Percentiles rank a stretch among this genome's conserved stretches.
Conservation (phyloP, 2,113 vertebrate genomes). For the Albula glossodonta region DNA sequence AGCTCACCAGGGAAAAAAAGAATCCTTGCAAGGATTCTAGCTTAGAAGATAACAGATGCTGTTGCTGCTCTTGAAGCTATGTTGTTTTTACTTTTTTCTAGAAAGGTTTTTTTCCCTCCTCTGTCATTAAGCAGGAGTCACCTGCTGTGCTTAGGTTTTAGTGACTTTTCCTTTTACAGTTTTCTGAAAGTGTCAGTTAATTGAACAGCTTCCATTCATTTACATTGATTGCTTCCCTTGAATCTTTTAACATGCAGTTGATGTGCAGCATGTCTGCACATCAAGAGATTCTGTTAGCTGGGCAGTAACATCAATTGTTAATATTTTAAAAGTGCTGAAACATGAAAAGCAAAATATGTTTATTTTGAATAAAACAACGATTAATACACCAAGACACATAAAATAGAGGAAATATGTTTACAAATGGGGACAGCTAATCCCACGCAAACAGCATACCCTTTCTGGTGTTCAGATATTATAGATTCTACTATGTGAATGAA, state of each 20-base stretch:
- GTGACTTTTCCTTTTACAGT: slow-evolving; percentile 15
- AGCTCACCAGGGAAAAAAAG: slow-evolving; percentile 26
- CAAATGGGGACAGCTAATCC: background rate
- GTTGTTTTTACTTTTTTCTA: background rate
- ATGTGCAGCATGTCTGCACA: background rate
- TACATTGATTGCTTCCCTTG: background rate
- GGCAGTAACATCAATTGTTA: background rate
- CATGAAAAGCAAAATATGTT: background rate
- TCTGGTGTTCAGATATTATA: background rate
- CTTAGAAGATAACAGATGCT: slow-evolving; percentile 29
- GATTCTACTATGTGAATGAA: background rate
- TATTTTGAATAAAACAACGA: no score
- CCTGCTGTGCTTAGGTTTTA: slow-evolving; percentile 8
- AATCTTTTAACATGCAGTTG: background rate
- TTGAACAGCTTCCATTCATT: background rate
- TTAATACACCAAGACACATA: background rate
- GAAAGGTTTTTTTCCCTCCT: background rate
- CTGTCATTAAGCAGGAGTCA: background rate
- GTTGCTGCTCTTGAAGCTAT: slow-evolving; percentile 27
- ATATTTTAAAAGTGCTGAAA: background rate
- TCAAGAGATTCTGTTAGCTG: background rate
- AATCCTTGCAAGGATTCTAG: slow-evolving; percentile 22
- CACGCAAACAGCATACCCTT: background rate
- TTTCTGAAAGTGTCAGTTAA: slow-evolving; percentile 1
- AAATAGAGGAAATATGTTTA: background rate